A percentile compares a stretch with the other conserved stretches of the same genome.
Evolutionary conservation across 1,140 invertebrate genomes (phyloP).

Genomic region (Hetaerina americana): DNA sequence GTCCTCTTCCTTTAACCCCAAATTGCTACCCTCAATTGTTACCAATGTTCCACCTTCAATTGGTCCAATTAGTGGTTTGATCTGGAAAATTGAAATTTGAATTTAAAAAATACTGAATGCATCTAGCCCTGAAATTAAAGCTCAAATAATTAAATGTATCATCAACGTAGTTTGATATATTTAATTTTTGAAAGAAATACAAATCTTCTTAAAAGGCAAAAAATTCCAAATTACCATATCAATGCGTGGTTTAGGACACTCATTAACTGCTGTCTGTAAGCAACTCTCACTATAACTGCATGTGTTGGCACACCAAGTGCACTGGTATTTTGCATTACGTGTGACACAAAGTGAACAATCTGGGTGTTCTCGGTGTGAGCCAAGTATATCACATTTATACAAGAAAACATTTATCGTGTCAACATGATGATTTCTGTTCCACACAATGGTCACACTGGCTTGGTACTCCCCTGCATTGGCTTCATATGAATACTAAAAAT

Average conservation of each 20-base stretch:
- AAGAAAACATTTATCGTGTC: conserved; percentile 79
- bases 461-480: conserved; percentile 71
- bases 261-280: conserved; percentile 50
- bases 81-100: conserved; percentile 35
- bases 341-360: conserved; percentile 92
- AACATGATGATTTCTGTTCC: conserved; percentile 85
- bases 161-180: too few species aligned
- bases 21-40: conserved; percentile 90
- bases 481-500: conserved; percentile 70
- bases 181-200: background rate
- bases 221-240: conserved; percentile 52
- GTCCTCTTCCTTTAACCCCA: conserved; percentile 81
- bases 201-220: background rate
- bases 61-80: conserved; percentile 86
- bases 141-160: too few species aligned
- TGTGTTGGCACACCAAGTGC: conserved; percentile 80
- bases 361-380: conserved; percentile 77
- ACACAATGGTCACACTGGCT: conserved; percentile 77
- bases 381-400: conserved; percentile 89
- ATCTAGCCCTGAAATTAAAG: too few species aligned
- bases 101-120: background rate
- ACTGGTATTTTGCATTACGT: conserved; percentile 72
- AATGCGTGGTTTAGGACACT: conserved; percentile 84
- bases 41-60: conserved; percentile 90
- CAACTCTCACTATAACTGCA: conserved; percentile 79